These are phyloP conservation scores for Diogma glabrata DNA, from an alignment of 2,888 invertebrate genomes.

Conservation along the genomic window DNA sequence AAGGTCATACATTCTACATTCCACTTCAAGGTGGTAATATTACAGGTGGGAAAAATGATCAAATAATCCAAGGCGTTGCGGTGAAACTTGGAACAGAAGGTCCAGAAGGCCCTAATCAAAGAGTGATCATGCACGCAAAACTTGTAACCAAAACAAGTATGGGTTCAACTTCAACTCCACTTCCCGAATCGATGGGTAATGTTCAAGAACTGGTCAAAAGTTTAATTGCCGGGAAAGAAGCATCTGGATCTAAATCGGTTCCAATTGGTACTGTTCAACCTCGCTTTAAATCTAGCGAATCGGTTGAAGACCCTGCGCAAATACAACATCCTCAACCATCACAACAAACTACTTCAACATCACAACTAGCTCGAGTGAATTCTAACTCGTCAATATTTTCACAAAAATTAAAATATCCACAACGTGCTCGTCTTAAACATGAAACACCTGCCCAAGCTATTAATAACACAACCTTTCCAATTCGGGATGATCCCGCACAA, in stretches of 20 bases:
- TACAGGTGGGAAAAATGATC: slow-evolving; percentile 28
- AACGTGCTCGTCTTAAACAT: slow-evolving; percentile 27
- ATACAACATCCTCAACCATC: slow-evolving; percentile 11
- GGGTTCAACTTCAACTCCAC: slow-evolving; percentile 32
- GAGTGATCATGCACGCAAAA: slow-evolving; percentile 50
- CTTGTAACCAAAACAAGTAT: slow-evolving; percentile 48
- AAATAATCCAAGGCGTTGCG: slow-evolving; percentile 49
- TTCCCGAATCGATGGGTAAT: slow-evolving; percentile 31
- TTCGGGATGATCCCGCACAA: slow-evolving; percentile 39
- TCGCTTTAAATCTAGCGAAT: slow-evolving; percentile 30
- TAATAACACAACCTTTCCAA: slow-evolving; percentile 39
- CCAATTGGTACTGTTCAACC: slow-evolving; percentile 46
- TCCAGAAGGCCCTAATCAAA: slow-evolving; percentile 47
- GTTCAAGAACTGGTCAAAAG: slow-evolving; percentile 35
- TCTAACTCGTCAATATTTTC: slow-evolving; percentile 34
- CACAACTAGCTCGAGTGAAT: slow-evolving; percentile 29
- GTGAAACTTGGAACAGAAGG: slow-evolving; percentile 53
- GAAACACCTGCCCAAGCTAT: slow-evolving; percentile 35
- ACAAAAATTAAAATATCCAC: slow-evolving; percentile 24
- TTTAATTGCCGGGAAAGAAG: slow-evolving; percentile 21
- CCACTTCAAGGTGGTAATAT: slow-evolving; percentile 42
- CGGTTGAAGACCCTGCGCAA: slow-evolving; percentile 16
- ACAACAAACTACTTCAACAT: slow-evolving; percentile 7
- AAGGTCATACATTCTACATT: slow-evolving; percentile 51
- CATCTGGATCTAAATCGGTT: slow-evolving; percentile 24